Conservation (phyloP, 1,140 invertebrate species). For the Scaptomyza pallida region DNA sequence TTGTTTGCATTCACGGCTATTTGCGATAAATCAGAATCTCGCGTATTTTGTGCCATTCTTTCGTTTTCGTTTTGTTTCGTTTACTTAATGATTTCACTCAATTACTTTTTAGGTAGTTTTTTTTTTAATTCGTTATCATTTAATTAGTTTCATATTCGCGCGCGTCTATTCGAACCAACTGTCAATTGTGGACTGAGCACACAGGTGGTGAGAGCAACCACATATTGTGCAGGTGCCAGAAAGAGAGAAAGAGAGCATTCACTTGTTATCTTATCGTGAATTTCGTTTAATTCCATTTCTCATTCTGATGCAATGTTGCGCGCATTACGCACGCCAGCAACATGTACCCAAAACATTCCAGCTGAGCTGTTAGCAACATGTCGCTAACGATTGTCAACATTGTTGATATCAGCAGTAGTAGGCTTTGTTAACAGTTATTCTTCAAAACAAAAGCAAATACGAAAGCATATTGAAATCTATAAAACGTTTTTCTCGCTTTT, state of each 20-base stretch:
- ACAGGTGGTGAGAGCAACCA: slow-evolving; percentile 11
- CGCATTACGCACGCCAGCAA: slow-evolving; percentile 40
- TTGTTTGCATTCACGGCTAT: slow-evolving; percentile 77
- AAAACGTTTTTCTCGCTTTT: neutral
- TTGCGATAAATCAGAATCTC: slow-evolving; percentile 73
- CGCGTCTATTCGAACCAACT: slow-evolving; percentile 62
- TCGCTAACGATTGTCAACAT: slow-evolving; percentile 14
- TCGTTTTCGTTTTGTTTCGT: slow-evolving; percentile 30
- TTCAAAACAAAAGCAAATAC: neutral
- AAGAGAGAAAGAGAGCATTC: slow-evolving; percentile 36
- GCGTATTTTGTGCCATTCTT: slow-evolving; percentile 62
- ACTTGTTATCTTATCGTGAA: slow-evolving; percentile 60
- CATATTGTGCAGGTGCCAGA: slow-evolving; percentile 8
- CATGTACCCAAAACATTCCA: no score
- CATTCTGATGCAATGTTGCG: slow-evolving; percentile 34
- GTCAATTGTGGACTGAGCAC: slow-evolving; percentile 47
- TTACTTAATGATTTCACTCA: slow-evolving; percentile 23
- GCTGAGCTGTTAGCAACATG: no score
- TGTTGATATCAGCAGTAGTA: no score
- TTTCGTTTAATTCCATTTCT: slow-evolving; percentile 8
- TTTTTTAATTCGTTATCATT: slow-evolving; percentile 18
- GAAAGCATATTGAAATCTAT: neutral
- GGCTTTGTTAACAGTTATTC: no score
- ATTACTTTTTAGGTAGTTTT: neutral
- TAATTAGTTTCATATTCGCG: slow-evolving; percentile 50